phyloP scores from a whole-genome alignment of 2,888 invertebrate genomes.

The Clistopyga incitator region DNA sequence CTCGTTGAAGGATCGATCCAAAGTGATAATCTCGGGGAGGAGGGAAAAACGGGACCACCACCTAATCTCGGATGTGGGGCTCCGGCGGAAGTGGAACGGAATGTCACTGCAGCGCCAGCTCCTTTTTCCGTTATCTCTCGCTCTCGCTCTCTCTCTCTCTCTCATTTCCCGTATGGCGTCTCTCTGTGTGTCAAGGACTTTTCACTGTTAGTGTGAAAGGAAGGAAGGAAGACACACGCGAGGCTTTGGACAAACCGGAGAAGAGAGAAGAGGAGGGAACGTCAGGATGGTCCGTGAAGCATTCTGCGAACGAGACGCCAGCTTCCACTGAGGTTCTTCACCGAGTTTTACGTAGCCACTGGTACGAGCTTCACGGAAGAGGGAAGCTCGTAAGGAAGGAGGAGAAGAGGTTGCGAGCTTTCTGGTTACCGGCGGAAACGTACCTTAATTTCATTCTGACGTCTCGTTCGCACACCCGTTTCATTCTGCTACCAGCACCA shows the following conservation, averaged over 20 bases:
- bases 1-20: conserved; percentile 66
- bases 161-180: not conserved
- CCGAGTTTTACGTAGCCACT: conserved; percentile 41
- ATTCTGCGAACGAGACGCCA: conserved; percentile 52
- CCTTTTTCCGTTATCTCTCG: not conserved
- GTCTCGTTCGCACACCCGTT: conserved; percentile 63
- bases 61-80: conserved; percentile 64
- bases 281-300: conserved; percentile 51
- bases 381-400: conserved; percentile 37
- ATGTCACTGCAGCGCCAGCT: conserved; percentile 32
- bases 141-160: too few relatives aligned
- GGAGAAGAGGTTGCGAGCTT: too few relatives aligned
- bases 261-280: conserved; percentile 44
- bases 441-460: conserved; percentile 67
- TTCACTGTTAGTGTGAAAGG: not conserved
- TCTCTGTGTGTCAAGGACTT: not conserved
- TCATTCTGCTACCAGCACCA: conserved; percentile 51
- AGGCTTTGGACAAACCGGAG: conserved; percentile 22
- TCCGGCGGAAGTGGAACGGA: conserved; percentile 56
- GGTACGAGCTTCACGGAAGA: conserved; percentile 14
- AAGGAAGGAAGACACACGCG: not conserved
- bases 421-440: conserved; percentile 51
- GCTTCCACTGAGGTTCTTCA: conserved; percentile 56
- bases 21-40: conserved; percentile 67
- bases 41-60: conserved; percentile 37